These are phyloP conservation scores for Rhaphigaster nebulosa DNA, from an alignment of 2,888 invertebrate species.

Conservation along the genomic window DNA sequence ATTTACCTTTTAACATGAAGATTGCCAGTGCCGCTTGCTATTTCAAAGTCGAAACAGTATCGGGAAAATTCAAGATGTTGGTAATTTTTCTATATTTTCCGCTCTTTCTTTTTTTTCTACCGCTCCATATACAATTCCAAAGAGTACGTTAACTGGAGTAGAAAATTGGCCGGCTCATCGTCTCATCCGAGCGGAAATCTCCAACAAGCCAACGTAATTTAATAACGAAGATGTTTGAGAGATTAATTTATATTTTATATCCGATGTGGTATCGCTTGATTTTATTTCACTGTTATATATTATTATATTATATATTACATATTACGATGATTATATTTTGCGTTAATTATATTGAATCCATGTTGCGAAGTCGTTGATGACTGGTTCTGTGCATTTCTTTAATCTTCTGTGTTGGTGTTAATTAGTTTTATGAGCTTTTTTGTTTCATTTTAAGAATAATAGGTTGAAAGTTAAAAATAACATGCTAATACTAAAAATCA, in stretches of 20 bases:
- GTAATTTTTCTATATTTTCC: not conserved
- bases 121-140: not conserved
- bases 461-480: too few species aligned
- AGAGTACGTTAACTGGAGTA: not conserved
- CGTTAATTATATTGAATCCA: too few species aligned
- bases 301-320: not conserved
- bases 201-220: not conserved
- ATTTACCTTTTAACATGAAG: not conserved
- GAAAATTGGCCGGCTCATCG: not conserved
- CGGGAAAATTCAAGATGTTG: not conserved
- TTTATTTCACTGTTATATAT: not conserved
- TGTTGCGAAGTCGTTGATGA: too few species aligned
- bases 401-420: too few species aligned
- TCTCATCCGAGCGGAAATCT: not conserved
- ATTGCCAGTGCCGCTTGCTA: not conserved
- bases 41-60: not conserved
- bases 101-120: not conserved
- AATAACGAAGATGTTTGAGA: constrained; percentile 5
- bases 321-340: not conserved
- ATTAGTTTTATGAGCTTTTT: too few species aligned
- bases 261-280: not conserved
- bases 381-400: too few species aligned
- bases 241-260: not conserved
- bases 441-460: too few species aligned
- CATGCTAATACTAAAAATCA: too few species aligned